Conservation (phyloP, 2,888 invertebrate genomes). For the Apoderus coryli region DNA sequence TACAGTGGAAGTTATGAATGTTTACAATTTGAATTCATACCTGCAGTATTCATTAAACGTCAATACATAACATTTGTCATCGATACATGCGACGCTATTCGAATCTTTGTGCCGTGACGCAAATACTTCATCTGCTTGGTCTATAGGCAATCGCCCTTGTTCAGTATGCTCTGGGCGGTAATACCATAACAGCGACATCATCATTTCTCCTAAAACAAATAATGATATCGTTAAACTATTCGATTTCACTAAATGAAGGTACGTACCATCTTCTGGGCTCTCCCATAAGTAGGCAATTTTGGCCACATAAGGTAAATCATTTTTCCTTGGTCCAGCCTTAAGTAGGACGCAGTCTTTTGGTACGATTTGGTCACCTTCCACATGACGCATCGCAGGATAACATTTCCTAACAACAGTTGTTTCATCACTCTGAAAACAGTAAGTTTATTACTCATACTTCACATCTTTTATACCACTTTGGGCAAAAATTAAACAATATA, state of each 20-base stretch:
- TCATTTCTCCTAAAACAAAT: slow-evolving; percentile 72
- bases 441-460: no score
- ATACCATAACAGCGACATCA: slow-evolving; percentile 94
- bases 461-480: no score
- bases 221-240: slow-evolving; percentile 5
- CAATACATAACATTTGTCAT: slow-evolving; percentile 93
- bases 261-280: slow-evolving; percentile 78
- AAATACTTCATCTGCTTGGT: slow-evolving; percentile 85
- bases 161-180: slow-evolving; percentile 96
- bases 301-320: slow-evolving; percentile 86
- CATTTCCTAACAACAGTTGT: slow-evolving; percentile 62
- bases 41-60: slow-evolving; percentile 95
- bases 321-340: slow-evolving; percentile 67
- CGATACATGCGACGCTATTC: slow-evolving; percentile 93
- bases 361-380: slow-evolving; percentile 72
- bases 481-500: no score
- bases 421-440: slow-evolving; percentile 59
- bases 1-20: not conserved
- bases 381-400: slow-evolving; percentile 82
- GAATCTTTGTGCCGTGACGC: slow-evolving; percentile 91
- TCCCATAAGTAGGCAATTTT: slow-evolving; percentile 92
- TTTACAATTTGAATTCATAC: slow-evolving; percentile 40
- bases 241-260: not conserved
- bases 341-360: slow-evolving; percentile 85
- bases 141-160: slow-evolving; percentile 62